Conservation (phyloP, 2,888 invertebrate species). For the Lysandra coridon region DNA sequence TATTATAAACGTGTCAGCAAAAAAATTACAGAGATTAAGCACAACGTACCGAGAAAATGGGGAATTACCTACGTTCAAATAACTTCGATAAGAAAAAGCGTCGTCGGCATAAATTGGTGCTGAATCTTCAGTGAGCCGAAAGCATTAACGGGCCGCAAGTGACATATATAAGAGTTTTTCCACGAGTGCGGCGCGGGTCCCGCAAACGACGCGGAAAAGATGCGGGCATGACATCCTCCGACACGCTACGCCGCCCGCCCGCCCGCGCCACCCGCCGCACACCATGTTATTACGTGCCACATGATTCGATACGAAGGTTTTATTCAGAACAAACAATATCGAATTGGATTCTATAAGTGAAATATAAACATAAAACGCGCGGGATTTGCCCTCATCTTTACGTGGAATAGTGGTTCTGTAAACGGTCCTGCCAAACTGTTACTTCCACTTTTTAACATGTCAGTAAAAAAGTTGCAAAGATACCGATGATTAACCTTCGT, state of each 20-base stretch:
- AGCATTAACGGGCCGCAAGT: conserved; percentile 58
- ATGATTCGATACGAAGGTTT: conserved; percentile 13
- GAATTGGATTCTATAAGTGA: neutral
- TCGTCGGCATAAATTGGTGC: conserved; percentile 36
- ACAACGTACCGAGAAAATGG: conserved; percentile 64
- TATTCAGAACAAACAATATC: neutral
- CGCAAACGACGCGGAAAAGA: conserved; percentile 72
- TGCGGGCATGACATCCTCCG: conserved; percentile 58
- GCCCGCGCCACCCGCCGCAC: neutral
- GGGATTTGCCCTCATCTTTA: too few species aligned
- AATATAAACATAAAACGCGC: neutral
- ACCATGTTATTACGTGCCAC: neutral
- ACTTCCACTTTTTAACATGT: neutral
- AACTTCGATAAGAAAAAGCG: conserved; percentile 65
- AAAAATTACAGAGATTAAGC: conserved; percentile 48
- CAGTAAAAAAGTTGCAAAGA: neutral
- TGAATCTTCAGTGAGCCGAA: conserved; percentile 56
- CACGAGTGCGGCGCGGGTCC: conserved; percentile 50
- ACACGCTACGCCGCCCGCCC: conserved; percentile 26
- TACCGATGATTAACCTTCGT: neutral
- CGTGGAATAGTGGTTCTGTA: too few species aligned
- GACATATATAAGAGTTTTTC: conserved; percentile 51
- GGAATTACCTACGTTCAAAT: conserved; percentile 62
- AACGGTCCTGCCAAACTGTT: neutral
- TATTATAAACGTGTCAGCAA: conserved; percentile 42